Percentiles rank a stretch among this genome's conserved stretches.
Conservation (phyloP, 2,797 vertebrate species). For the Triplophysa bombifrons region DNA sequence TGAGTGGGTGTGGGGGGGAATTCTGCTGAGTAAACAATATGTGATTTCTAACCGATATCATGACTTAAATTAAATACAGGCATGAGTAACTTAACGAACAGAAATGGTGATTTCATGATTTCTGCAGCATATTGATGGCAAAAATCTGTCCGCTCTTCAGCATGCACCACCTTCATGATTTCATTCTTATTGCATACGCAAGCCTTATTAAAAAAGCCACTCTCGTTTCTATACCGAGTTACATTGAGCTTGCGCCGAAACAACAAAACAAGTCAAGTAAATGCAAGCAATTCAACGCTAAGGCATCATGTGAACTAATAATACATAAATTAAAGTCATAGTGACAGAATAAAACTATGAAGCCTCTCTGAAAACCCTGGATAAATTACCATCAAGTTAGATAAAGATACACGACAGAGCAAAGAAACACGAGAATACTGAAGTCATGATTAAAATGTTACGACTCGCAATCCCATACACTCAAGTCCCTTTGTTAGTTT, state of each 20-base stretch:
- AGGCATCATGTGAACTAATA: slow-evolving; percentile 83
- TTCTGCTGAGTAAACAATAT: slow-evolving; percentile 26
- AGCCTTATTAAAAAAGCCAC: slow-evolving; percentile 30
- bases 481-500: slow-evolving; percentile 45
- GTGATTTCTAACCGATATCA: background rate
- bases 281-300: slow-evolving; percentile 75
- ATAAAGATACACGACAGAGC: slow-evolving; percentile 57
- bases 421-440: slow-evolving; percentile 66
- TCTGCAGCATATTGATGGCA: slow-evolving; percentile 54
- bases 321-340: slow-evolving; percentile 63
- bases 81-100: slow-evolving; percentile 14
- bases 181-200: slow-evolving; percentile 37
- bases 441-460: slow-evolving; percentile 61
- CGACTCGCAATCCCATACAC: slow-evolving; percentile 48
- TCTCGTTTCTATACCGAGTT: slow-evolving; percentile 56
- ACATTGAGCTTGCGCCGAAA: slow-evolving; percentile 55
- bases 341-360: slow-evolving; percentile 31
- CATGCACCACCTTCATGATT: slow-evolving; percentile 28
- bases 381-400: slow-evolving; percentile 59
- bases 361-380: slow-evolving; percentile 47
- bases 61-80: slow-evolving; percentile 8
- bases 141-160: slow-evolving; percentile 8
- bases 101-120: slow-evolving; percentile 44
- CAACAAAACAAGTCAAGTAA: slow-evolving; percentile 66
- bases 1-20: slow-evolving; percentile 35